phyloP scores from a whole-genome alignment of 2,888 invertebrate genomes.

The Platypus cylindrus region DNA sequence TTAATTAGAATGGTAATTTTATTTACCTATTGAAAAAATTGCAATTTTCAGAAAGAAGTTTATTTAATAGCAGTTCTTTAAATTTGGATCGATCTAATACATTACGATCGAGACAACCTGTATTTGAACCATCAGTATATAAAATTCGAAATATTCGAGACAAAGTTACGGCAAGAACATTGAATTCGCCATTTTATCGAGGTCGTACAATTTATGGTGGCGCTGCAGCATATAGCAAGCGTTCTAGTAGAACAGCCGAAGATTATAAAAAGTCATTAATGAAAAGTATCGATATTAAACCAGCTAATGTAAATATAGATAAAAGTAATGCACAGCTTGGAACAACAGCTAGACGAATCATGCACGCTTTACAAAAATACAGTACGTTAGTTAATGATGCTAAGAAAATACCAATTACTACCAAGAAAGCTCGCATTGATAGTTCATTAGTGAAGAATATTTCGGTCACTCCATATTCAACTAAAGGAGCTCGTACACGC shows the following conservation, averaged over 20 bases:
- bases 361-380: conserved; percentile 70
- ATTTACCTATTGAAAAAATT: conserved; percentile 7
- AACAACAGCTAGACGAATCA: conserved; percentile 62
- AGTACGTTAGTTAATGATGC: conserved; percentile 70
- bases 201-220: conserved; percentile 68
- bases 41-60: conserved; percentile 12
- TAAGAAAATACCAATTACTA: conserved; percentile 54
- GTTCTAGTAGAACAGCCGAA: conserved; percentile 18
- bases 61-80: conserved; percentile 30
- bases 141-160: conserved; percentile 34
- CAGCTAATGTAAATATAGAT: conserved; percentile 29
- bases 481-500: conserved; percentile 20
- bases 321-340: conserved; percentile 42
- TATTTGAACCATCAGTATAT: conserved; percentile 37
- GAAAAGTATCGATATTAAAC: conserved; percentile 37
- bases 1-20: not conserved
- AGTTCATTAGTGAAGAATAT: conserved; percentile 25
- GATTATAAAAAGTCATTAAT: conserved; percentile 16
- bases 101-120: conserved; percentile 38
- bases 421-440: conserved; percentile 23
- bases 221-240: conserved; percentile 44
- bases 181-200: conserved; percentile 60
- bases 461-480: conserved; percentile 28
- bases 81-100: conserved; percentile 30
- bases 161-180: conserved; percentile 35